Evolutionary conservation across 2,888 invertebrate genomes (phyloP), one percentile per base, ranked within the genome.

Genomic region (Creontiades dilutus): DNA sequence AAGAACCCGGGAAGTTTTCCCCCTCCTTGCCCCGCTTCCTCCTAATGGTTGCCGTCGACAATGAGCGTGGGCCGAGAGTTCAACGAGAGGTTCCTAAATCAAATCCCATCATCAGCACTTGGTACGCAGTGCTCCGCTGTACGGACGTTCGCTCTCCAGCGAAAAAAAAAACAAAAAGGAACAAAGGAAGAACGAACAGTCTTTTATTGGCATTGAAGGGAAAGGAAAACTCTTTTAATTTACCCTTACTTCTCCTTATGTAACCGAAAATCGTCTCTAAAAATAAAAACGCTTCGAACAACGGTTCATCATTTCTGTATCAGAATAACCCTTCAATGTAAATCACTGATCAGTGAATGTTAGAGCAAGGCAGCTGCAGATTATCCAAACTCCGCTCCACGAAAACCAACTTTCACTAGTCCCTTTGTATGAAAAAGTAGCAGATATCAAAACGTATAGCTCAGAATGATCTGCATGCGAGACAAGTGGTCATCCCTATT

Each of bases 41-140:
- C 48, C 13, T 23, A 14, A 23, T 13, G 47, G 82, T 48, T 82
- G 5, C 81, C 81, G 9, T 46, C 82, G 52, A 52, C 82, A 75
- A 37, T 37, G 85, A 86, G 85, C 28, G 28, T n/a, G 27, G 85
- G 85, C 23, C 19, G 68, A 12, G 68, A 68, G 68, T 19, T 57
- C 28, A 46, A 23, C n/a, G 14, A 57, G 27, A 55, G 28, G 37
- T 55, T 85, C 78, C 68, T 86, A 75, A 75, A 86, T 86, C 86
- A 86, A 86, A 75, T 52, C 68, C 86, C 68, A 86, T 86, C 86
- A 75, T 76, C 76, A 75, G 47, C 86, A 86, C 86, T 86, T 47
- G 86, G 86, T 86, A 75, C 68, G 86, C 76, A 75, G 75, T 14
- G 75, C 75, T 78, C 46, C 19, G 78, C 14, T 9, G 1, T 78